Evolutionary conservation across 2,888 invertebrate species (phyloP).

Genomic region (Nebria brevicollis): DNA sequence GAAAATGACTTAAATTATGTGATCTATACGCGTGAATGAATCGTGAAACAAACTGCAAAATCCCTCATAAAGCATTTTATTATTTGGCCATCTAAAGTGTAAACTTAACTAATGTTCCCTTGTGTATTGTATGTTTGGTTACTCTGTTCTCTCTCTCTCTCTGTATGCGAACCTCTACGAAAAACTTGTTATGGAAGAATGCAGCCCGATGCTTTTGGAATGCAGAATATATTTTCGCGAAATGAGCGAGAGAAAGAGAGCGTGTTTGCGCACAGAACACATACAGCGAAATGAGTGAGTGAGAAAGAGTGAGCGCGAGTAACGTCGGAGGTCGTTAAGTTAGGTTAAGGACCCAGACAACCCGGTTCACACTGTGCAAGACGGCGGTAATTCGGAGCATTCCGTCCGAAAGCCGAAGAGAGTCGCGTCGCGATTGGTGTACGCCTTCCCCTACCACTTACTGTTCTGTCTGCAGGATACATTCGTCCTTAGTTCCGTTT

Average conservation of each 20-base stretch:
- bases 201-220: conserved; percentile 44
- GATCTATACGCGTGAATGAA: too few species aligned
- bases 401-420: conserved; percentile 51
- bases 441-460: conserved; percentile 50
- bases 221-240: conserved; percentile 46
- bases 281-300: conserved; percentile 31
- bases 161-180: conserved; percentile 20
- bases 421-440: conserved; percentile 52
- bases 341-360: conserved; percentile 66
- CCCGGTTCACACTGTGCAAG: conserved; percentile 60
- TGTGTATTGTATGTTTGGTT: background rate
- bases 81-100: background rate
- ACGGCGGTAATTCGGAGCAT: conserved; percentile 48
- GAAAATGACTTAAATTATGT: too few species aligned
- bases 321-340: conserved; percentile 60
- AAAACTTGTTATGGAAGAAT: conserved; percentile 41
- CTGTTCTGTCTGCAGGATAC: conserved; percentile 51
- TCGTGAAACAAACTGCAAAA: too few species aligned
- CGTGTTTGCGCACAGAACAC: conserved; percentile 5
- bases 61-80: too few species aligned
- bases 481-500: conserved; percentile 54
- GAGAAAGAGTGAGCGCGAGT: conserved; percentile 51
- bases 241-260: conserved; percentile 39
- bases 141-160: background rate
- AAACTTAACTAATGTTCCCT: background rate